Evolutionary conservation across 2,113 vertebrate species (phyloP).

Genomic region (Lichenostomus cassidix): DNA sequence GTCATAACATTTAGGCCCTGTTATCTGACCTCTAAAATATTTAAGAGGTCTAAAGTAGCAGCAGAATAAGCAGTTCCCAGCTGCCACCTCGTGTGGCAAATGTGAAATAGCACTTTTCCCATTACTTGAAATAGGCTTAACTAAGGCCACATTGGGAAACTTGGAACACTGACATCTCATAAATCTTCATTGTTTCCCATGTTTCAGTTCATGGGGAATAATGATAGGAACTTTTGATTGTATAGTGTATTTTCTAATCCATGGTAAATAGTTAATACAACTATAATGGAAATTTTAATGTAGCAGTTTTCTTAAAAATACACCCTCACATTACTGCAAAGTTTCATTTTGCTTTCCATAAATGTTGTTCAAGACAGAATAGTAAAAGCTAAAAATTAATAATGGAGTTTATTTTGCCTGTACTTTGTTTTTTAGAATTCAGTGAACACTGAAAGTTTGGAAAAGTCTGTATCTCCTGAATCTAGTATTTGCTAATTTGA

Average conservation of each 20-base stretch:
- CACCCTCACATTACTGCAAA: not conserved
- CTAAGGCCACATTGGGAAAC: not conserved
- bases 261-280: not conserved
- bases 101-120: not conserved
- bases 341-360: not conserved
- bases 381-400: not conserved
- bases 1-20: not conserved
- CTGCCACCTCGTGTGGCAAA: constrained; percentile 1
- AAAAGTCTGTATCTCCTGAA: not conserved
- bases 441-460: not conserved
- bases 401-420: not conserved
- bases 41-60: not conserved
- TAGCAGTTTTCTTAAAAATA: not conserved
- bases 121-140: not conserved
- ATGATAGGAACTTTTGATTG: not conserved
- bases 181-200: not conserved
- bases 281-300: not conserved
- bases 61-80: not conserved
- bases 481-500: not conserved
- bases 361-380: not conserved
- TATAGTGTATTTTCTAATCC: not conserved
- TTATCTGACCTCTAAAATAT: not conserved
- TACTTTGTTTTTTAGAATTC: not conserved
- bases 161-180: not conserved
- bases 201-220: not conserved